Percentiles rank a stretch among this genome's conserved stretches.
Conservation (phyloP, 2,888 invertebrate genomes). For the Anthophora plumipes region DNA sequence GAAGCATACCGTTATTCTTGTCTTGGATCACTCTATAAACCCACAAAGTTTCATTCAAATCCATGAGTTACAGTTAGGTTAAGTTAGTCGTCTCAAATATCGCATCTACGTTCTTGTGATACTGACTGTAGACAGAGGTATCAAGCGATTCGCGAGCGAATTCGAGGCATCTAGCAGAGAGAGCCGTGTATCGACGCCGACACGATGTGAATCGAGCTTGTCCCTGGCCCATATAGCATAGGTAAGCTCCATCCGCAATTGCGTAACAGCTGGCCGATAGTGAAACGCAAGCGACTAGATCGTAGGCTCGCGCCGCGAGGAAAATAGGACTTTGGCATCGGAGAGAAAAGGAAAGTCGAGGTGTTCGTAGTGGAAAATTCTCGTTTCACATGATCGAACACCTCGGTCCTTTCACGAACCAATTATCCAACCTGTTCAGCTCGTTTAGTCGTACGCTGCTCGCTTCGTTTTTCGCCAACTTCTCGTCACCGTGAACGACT, state of each 20-base stretch:
- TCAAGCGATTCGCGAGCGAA: too few relatives aligned
- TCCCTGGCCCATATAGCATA: constrained; percentile 81
- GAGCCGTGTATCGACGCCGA: not conserved
- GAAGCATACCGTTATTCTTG: too few relatives aligned
- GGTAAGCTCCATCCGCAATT: constrained; percentile 79
- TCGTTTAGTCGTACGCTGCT: constrained; percentile 26
- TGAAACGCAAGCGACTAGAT: constrained; percentile 66
- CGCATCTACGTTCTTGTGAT: too few relatives aligned
- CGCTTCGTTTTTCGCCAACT: constrained; percentile 27
- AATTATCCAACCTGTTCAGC: constrained; percentile 41
- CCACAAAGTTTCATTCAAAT: too few relatives aligned
- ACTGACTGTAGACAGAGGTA: too few relatives aligned
- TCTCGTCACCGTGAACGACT: constrained; percentile 11
- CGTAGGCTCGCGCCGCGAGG: constrained; percentile 16
- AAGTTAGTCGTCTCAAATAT: too few relatives aligned
- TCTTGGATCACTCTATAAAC: too few relatives aligned
- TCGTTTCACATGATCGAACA: constrained; percentile 53
- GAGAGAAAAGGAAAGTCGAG: constrained; percentile 40
- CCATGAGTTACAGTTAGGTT: too few relatives aligned
- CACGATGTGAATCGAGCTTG: constrained; percentile 69
- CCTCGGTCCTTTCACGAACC: constrained; percentile 52
- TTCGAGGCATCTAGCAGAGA: too few relatives aligned
- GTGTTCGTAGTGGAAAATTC: constrained; percentile 50
- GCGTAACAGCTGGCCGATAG: constrained; percentile 79
- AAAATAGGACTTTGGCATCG: not conserved